Evolutionary conservation across 1,140 invertebrate species (phyloP), one percentile per base, ranked within the genome.

Genomic region (Halyomorpha halys): DNA sequence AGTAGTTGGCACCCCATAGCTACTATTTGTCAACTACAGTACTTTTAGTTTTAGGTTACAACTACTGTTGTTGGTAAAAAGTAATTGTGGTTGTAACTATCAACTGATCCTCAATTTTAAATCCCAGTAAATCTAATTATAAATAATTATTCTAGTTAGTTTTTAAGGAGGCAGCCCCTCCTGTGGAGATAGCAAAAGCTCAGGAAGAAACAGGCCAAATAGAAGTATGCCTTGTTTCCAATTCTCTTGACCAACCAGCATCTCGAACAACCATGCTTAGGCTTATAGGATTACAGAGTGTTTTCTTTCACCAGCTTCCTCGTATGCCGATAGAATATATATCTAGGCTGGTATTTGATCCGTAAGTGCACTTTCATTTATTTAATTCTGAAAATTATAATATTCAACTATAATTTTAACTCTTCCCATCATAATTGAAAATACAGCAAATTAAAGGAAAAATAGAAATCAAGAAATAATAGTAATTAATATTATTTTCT

Each of bases 301-400:
- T 99, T 0, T 97, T 98, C 75, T 91, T 91, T 16, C 89, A 93
- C 72, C 96, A 98, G 72, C 76, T 99, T 61, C 94, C 97, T 0
- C 82, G 90, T 74, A 99, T 99, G 95, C 94, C 94, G 0, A 94
- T 94, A 70, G 94, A 98, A 75, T 99, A 99, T 72, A 97, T 99
- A 65, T 94, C 93, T 0, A 84, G 98, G 70, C 75, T 98, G 21
- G 90, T 99, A 0, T 99, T 99, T 78, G 97, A 99, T 79, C 90
- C 93, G 83, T 91, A 79, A 85, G 87, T 54, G 56, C 13, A 56
- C 44, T 21, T 14, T 21, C 2, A 8, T 21, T 19, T 49, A n/a
- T n/a, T 19, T 49, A 6, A 6, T 4, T 47, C 15, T 18, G 3
- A 5, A 15, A n/a, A n/a, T 47, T 47, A n/a, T 47, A 47, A 47